Percentiles rank a stretch among this genome's conserved stretches.
Conservation (phyloP, 2,797 vertebrate species). For the Bufotes viridis region DNA sequence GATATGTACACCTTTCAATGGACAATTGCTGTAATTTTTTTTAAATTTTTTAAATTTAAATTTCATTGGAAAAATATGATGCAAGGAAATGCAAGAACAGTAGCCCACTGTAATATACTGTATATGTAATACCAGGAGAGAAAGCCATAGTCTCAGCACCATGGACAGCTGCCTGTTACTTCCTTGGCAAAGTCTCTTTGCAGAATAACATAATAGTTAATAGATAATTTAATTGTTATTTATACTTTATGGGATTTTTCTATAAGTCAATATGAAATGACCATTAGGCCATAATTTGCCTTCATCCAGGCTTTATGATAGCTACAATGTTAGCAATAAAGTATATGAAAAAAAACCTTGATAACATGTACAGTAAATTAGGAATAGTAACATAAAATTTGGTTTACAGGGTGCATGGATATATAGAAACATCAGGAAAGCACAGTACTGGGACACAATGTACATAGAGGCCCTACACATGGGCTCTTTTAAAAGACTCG, state of each 20-base stretch:
- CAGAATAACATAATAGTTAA: not conserved
- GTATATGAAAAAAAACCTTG: too few species aligned
- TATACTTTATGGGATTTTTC: not conserved
- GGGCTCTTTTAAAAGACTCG: too few species aligned
- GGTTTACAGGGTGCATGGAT: too few species aligned
- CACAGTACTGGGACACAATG: not conserved
- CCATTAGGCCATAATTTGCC: not conserved
- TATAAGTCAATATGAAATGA: not conserved
- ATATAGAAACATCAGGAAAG: not conserved
- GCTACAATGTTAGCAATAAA: too few species aligned
- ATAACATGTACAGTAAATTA: too few species aligned
- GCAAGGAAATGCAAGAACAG: not conserved
- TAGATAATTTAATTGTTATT: not conserved
- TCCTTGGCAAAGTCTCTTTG: not conserved
- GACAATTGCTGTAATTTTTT: not conserved
- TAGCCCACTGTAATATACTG: slow-evolving; percentile 14
- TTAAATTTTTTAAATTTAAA: not conserved
- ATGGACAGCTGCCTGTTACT: slow-evolving; percentile 1
- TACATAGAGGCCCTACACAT: not conserved
- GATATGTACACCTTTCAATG: not conserved
- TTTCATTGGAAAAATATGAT: not conserved
- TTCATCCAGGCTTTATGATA: not conserved
- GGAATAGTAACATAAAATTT: too few species aligned
- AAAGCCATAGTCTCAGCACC: slow-evolving; percentile 7
- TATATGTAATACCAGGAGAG: not conserved